Base-by-base conservation (phyloP, 2,888 invertebrate species). In the Cybosia mesomella region DNA sequence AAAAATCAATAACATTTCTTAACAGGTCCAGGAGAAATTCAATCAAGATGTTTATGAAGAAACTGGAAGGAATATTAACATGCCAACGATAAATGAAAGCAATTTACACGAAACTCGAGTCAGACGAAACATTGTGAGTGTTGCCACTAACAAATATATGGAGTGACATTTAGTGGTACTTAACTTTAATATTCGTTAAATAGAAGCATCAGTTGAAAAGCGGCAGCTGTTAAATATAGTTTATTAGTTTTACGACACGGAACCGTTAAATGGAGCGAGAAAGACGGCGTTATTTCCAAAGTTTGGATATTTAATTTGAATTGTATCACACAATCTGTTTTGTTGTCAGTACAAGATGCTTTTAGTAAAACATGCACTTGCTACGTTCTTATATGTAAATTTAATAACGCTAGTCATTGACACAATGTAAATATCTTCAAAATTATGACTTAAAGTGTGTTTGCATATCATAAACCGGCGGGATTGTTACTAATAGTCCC, bases 151-250 rank as follows among this genome's bases (percentile, higher is more conserved):
- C 89, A 85, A 90, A 92, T 90, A 90, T 90, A 91, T 89, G 86
- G 89, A 84, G 89, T 89, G 90, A 92, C 92, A 90, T 90, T 93
- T 92, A 92, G 91, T 87, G 80, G 85, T 88, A 92, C 87, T 93
- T 92, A 93, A 90, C 85, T 85, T 85, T 87, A 86, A 87, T 87
- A 90, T 82, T 85, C 79, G 90, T 91, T 91, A 90, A 92, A 91
- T 89, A 88, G 88, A 87, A 77, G 87, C 89, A 89, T 90, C 90
- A 91, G 88, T 89, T 83, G 82, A 88, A 92, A 89, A 83, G 91
- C 90, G 88, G 87, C 89, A 87, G 89, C 90, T 89, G 90, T 87
- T 90, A 90, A 91, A 90, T 91, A 87, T 85, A 87, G 84, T 84
- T 90, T 92, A 94, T 93, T 92, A 91, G 85, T 84, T 86, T 83